Evolutionary conservation across 2,888 invertebrate genomes (phyloP), one percentile per base, ranked within the genome.

Genomic region (Drosophila ustulata): DNA sequence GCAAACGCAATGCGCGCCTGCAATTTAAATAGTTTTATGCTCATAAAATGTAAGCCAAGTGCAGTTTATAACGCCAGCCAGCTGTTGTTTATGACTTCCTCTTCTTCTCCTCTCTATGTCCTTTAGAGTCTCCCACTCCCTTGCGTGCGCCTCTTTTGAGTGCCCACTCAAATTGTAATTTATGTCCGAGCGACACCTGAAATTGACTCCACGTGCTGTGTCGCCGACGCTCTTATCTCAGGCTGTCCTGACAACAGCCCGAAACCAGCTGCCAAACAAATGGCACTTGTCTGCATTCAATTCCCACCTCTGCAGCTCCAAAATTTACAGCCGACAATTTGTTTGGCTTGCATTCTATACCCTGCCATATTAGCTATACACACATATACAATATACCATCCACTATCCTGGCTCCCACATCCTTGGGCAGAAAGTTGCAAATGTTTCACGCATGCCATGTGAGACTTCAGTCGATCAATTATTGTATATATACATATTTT

Each of bases 111-210:
- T 2, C 23, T 47, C 26, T 7, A 11, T 7, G 11, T 53, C 32
- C 3, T 18, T 18, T 18, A 18, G 18, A 18, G 18, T 18, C 13
- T 45, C 0, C 8, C 9, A 8, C 61, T 23, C 6, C 30, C 62
- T n/a, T 18, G 23, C 2, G 1, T 18, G 23, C 2, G 1, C 1
- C 32, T 65, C 50, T 71, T 58, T 70, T 59, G 70, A 68, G 73
- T 69, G 71, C 69, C 75, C 75, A 84, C 71, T 82, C 71, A 84
- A 84, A 82, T 75, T 78, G 83, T 84, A 78, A 83, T 83, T 83
- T 87, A 83, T 83, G 87, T 80, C 56, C 69, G 59, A 50, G 57
- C 75, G 73, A 75, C 84, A 87, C 80, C 73, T 83, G 77, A 80
- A 84, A 84, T 84, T 78, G 87, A 87, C 83, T 84, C 66, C 87